Evolutionary conservation across 2,888 invertebrate genomes (phyloP).

Genomic region (Metopia argyrocephala): DNA sequence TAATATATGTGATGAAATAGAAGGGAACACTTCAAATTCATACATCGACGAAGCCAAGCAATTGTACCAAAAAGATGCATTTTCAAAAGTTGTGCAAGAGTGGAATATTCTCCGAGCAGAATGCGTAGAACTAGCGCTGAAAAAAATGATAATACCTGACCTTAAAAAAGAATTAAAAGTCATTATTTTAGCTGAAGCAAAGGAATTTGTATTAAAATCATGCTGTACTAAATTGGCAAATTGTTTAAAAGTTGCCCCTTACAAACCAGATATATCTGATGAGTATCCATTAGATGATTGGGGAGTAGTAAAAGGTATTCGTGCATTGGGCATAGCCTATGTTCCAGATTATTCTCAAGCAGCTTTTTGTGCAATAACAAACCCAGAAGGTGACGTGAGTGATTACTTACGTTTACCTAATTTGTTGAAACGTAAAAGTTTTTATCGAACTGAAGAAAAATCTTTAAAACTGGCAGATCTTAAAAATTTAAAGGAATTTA

Average conservation of each 20-base stretch:
- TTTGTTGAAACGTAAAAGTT: conserved; percentile 89
- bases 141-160: conserved; percentile 92
- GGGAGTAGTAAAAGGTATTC: conserved; percentile 87
- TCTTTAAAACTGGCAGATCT: conserved; percentile 84
- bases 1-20: conserved; percentile 86
- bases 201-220: conserved; percentile 89
- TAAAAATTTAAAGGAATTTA: conserved; percentile 87
- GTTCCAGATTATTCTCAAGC: conserved; percentile 90
- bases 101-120: conserved; percentile 95
- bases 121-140: conserved; percentile 92
- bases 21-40: conserved; percentile 86
- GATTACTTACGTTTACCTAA: conserved; percentile 94
- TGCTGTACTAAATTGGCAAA: conserved; percentile 93
- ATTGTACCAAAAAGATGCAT: conserved; percentile 87
- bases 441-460: conserved; percentile 84
- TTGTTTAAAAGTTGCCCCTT: conserved; percentile 91
- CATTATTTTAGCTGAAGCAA: conserved; percentile 90
- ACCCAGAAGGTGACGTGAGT: conserved; percentile 93
- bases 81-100: conserved; percentile 94
- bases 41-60: conserved; percentile 95
- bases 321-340: conserved; percentile 93
- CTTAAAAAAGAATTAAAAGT: conserved; percentile 91
- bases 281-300: conserved; percentile 96
- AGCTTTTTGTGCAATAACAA: conserved; percentile 92
- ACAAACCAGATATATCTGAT: conserved; percentile 82